A percentile compares a stretch with the other conserved stretches of the same genome.
phyloP scores from a whole-genome alignment of 2,797 vertebrate genomes.

The Champsocephalus gunnari region DNA sequence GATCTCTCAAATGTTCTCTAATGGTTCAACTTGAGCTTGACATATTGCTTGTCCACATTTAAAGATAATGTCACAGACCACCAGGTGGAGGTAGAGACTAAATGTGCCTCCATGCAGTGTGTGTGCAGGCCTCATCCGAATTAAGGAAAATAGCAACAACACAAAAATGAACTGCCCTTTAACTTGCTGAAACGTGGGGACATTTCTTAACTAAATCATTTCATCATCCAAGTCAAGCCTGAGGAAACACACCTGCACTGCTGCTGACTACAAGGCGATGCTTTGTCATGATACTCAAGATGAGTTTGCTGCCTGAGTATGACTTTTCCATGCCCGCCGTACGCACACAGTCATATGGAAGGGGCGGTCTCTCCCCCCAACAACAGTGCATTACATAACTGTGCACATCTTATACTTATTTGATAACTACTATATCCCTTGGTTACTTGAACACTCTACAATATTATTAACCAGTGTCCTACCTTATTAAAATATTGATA shows the following conservation, averaged over 20 bases:
- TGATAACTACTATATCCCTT: too few species aligned
- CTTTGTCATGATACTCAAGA: not conserved
- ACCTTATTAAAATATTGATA: too few species aligned
- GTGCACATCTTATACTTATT: too few species aligned
- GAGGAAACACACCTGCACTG: not conserved
- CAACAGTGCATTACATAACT: too few species aligned
- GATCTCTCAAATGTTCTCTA: not conserved
- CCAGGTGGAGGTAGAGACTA: slow-evolving; percentile 45
- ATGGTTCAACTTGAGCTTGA: not conserved
- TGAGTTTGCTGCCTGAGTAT: not conserved
- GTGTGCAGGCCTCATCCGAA: too few species aligned
- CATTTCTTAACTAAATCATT: not conserved
- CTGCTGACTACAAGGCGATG: not conserved
- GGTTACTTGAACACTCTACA: too few species aligned
- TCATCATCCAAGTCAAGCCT: not conserved
- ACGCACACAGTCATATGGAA: too few species aligned
- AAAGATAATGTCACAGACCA: slow-evolving; percentile 24
- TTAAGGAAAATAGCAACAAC: too few species aligned
- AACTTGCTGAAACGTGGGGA: not conserved
- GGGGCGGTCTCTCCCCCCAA: too few species aligned
- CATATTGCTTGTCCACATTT: not conserved
- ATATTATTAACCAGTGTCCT: too few species aligned
- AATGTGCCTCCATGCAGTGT: not conserved
- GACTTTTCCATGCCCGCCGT: too few species aligned
- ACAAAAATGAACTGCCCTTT: not conserved